Evolutionary conservation across 2,888 invertebrate genomes (phyloP), one percentile per base, ranked within the genome.

Genomic region (Matsumyia berberina): DNA sequence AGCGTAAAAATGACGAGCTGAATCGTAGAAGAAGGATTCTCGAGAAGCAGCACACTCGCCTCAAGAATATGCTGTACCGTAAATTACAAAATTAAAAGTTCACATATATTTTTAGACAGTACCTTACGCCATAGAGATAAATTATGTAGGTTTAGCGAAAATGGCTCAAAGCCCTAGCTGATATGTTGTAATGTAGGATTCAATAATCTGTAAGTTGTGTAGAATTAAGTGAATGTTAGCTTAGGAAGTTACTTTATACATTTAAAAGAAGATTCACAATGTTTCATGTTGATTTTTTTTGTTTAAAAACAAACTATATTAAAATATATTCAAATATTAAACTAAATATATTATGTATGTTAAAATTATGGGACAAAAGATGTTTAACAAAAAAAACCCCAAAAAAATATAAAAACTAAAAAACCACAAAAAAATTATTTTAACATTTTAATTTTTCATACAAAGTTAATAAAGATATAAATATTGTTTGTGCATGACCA

Each of bases 161-260:
- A 66, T 7, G 51, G 11, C 33, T 74, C 17, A 80, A 53, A 67
- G 46, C 55, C 42, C 17, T 51, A 69, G 70, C 49, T 24, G 57
- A 49, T 67, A 37, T 46, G 31, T 64, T 5, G 37, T 24, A 9
- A 15, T 51, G 60, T 64, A 62, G 39, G 57, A 39, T 37, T 76
- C 9, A 11, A 58, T 37, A 15, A 51, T 46, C 5, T 24, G 69
- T 53, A 24, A 53, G 33, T 51, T 77, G 77, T 77, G 60, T 82
- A 55, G 44, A 70, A 39, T 66, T 72, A 82, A 67, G 53, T 82
- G 60, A 60, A 82, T 70, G 60, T 77, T 77, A 55, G 37, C 15
- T 44, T 44, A 69, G 51, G 58, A 57, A 60, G 66, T 11, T 73
- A 60, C 51, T 24, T 66, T 72, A 55, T 35, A 42, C 64, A 74